Evolutionary conservation across 2,888 invertebrate genomes (phyloP), one percentile per base, ranked within the genome.

Genomic region (Mamestra brassicae): DNA sequence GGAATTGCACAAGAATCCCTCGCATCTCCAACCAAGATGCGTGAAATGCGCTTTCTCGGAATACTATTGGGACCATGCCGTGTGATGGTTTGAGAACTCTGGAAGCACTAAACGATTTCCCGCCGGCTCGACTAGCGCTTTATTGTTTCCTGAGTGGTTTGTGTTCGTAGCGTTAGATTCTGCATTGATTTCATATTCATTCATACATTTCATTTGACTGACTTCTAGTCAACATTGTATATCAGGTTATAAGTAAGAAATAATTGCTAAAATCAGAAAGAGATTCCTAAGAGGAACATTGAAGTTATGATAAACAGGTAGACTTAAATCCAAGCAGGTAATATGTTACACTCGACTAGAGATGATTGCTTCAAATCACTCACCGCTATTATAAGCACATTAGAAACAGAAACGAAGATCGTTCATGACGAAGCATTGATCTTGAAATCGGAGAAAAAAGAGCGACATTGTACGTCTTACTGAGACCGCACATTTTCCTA

Each of bases 381-480:
- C 73, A 66, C 67, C 61, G 84, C 87, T 89, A 90, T 91, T 91
- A 89, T 86, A 91, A 89, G 87, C 82, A 78, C 87, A 90, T 90
- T 89, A 90, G 85, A 87, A 86, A 86, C 74, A 81, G 70, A 75
- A 76, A 66, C 74, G 65, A 77, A 81, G 72, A 84, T 75, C 71
- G 55, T 64, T 57, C 66, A 74, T 74, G 73, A 82, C 66, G 67
- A 77, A 73, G 76, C 65, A 70, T 78, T 89, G 89, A 88, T 89
- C 89, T 87, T 89, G 85, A 84, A 85, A 78, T 67, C 64, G 42
- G n/a, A 57, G 45, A 81, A 78, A 84, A 84, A 79, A 78, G 57
- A 58, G 11, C 34, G 50, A n/a, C 58, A 52, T 76, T 84, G 84
- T 62, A 45, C n/a, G 57, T 63, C 50, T 69, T 60, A 62, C 55